Base-by-base conservation (phyloP, 2,113 vertebrate genomes). In the Sebastes fasciatus region DNA sequence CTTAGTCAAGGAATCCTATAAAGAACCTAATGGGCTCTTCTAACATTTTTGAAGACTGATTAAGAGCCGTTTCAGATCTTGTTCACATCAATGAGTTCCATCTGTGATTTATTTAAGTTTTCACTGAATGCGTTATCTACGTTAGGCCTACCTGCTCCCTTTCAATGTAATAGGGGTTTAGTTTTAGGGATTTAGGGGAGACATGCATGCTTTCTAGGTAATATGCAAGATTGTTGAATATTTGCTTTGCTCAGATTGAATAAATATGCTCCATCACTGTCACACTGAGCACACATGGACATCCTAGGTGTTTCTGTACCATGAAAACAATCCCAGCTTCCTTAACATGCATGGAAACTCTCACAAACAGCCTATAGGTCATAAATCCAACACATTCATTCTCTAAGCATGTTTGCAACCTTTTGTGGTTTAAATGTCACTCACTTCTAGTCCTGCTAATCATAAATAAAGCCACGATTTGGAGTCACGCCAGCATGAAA, bases 1-100 rank as follows among this genome's bases (percentile, higher is more conserved):
- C 84, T 95, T 95, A 95, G 92, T 83, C 75, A 80, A 90, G 80
- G 92, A 95, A 93, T 93, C 91, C 92, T 93, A 94, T 95, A 94
- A 95, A 94, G 84, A 77, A 86, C 85, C 84, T 94, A 95, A 95
- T 92, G 71, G 91, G 92, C 90, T 93, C 88, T 75, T 86, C 80
- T 77, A 92, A 92, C 90, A 92, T 94, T 94, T 86, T 84, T 86
- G 89, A 91, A 85, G 93, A 89, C 90, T 94, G 91, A 95, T 94
- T 93, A 94, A 90, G 85, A 93, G 89, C 77, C 11, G 74, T 91
- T 93, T 93, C 69, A 93, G 87, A 92, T 94, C 89, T 94, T 83
- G 82, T 89, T 92, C 86, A 88, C 88, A 86, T 94, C 85, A 95
- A 77, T 91, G 89, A 84, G 81, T 86, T 91, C 93, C 93, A 94